phyloP scores from a whole-genome alignment of 2,113 vertebrate genomes.

The Colossoma macropomum region DNA sequence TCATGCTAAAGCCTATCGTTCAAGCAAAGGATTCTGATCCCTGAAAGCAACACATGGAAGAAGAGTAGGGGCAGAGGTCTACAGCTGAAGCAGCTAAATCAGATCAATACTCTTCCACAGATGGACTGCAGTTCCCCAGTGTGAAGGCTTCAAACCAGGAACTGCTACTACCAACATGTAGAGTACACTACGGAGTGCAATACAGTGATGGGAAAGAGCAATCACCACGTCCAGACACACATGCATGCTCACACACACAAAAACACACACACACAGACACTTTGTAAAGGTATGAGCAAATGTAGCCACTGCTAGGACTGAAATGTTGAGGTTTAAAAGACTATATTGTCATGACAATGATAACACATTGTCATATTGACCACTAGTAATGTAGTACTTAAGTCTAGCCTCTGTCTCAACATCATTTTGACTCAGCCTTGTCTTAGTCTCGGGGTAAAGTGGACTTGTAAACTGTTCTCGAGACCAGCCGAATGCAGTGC shows the following conservation, averaged over 20 bases:
- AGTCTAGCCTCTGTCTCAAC: no score
- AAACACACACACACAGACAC: slow-evolving; percentile 2
- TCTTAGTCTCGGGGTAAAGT: no score
- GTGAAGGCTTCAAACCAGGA: slow-evolving; percentile 2
- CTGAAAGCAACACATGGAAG: neutral
- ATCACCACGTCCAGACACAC: neutral
- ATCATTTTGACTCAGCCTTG: no score
- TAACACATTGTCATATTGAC: no score
- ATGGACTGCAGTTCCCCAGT: neutral
- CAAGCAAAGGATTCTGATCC: slow-evolving; percentile 1
- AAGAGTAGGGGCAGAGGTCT: neutral
- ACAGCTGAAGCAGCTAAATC: slow-evolving; percentile 42
- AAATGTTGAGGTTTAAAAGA: neutral
- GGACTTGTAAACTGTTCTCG: no score
- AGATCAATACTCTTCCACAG: slow-evolving; percentile 51
- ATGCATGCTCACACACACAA: neutral
- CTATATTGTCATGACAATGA: neutral
- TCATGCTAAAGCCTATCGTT: neutral
- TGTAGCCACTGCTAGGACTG: neutral
- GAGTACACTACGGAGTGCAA: neutral
- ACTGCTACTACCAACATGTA: slow-evolving; percentile 19
- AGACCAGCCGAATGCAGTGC: no score
- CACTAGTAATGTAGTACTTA: no score
- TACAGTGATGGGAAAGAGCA: slow-evolving; percentile 8
- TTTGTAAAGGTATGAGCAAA: slow-evolving; percentile 10